Evolutionary conservation across 2,797 vertebrate species (phyloP).

Genomic region (Novumbra hubbsi): DNA sequence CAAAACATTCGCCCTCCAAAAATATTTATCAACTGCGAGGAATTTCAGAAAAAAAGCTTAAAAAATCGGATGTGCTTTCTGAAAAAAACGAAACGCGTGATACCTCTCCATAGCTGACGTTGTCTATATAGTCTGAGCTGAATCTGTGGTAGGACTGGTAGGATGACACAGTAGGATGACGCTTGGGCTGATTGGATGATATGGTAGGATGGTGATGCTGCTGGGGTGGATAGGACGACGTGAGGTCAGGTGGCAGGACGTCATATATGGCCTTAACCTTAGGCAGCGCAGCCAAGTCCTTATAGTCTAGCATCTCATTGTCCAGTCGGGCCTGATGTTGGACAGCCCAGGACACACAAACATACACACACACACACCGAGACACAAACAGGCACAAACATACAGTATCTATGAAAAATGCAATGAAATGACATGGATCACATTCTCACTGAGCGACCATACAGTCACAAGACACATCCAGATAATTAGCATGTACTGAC

Average conservation of each 20-base stretch:
- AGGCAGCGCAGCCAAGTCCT: slow-evolving; percentile 98
- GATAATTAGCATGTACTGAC: slow-evolving; percentile 25
- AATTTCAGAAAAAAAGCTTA: neutral
- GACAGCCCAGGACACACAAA: slow-evolving; percentile 32
- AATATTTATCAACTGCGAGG: neutral
- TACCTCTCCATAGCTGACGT: slow-evolving; percentile 97
- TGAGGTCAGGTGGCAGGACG: slow-evolving; percentile 95
- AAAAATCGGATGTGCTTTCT: neutral
- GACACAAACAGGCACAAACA: slow-evolving; percentile 43
- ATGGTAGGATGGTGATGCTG: slow-evolving; percentile 76
- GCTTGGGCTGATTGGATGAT: slow-evolving; percentile 68
- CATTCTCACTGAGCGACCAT: neutral
- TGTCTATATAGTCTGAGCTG: slow-evolving; percentile 91
- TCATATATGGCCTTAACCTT: slow-evolving; percentile 99
- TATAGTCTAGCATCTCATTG: slow-evolving; percentile 99
- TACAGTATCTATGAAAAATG: neutral
- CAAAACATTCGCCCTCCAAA: too few relatives aligned
- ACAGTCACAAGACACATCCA: slow-evolving; percentile 14
- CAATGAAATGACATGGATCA: slow-evolving; percentile 58
- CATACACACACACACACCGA: slow-evolving; percentile 48
- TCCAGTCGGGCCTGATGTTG: slow-evolving; percentile 92
- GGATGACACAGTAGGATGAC: slow-evolving; percentile 82
- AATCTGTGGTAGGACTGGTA: slow-evolving; percentile 94
- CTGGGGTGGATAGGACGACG: slow-evolving; percentile 83
- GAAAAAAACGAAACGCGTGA: slow-evolving; percentile 22